Percentiles rank a stretch among this genome's conserved stretches.
phyloP scores from a whole-genome alignment of 2,888 invertebrate species.

The Cremastobaeus sp. region DNA sequence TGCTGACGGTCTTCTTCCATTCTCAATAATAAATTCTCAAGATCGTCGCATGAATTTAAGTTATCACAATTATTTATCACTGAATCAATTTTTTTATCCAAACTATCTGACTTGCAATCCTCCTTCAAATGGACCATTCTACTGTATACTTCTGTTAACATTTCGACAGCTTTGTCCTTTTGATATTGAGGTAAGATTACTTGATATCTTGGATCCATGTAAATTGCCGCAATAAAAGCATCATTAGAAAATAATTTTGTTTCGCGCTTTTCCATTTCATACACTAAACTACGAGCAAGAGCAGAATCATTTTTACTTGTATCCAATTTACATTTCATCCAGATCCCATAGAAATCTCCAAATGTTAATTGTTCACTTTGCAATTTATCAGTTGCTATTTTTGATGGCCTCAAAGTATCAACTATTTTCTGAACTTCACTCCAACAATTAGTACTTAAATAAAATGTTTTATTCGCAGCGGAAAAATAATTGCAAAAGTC shows the following conservation, averaged over 20 bases:
- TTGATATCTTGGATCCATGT: slow-evolving; percentile 13
- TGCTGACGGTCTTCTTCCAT: too few relatives aligned
- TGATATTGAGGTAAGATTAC: slow-evolving; percentile 12
- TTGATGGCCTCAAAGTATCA: not conserved
- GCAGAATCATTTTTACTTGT: not conserved
- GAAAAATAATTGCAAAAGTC: slow-evolving; percentile 2
- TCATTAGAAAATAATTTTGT: slow-evolving; percentile 12
- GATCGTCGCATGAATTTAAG: too few relatives aligned
- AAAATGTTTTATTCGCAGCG: not conserved
- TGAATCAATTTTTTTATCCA: not conserved
- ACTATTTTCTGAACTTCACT: not conserved
- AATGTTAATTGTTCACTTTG: slow-evolving; percentile 2
- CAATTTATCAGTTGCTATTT: slow-evolving; percentile 1
- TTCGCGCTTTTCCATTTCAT: slow-evolving; percentile 13
- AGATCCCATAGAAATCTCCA: slow-evolving; percentile 2
- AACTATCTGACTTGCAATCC: too few relatives aligned
- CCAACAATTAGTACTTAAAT: not conserved
- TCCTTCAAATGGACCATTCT: not conserved
- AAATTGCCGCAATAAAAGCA: slow-evolving; percentile 20
- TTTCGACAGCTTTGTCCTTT: slow-evolving; percentile 1
- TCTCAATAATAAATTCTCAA: too few relatives aligned
- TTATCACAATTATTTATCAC: not conserved
- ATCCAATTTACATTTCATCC: slow-evolving; percentile 13
- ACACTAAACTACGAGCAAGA: slow-evolving; percentile 1
- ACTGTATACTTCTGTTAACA: slow-evolving; percentile 2